These are phyloP conservation scores for Neoniphon sammara DNA, from an alignment of 2,797 vertebrate genomes.

Conservation along the genomic window DNA sequence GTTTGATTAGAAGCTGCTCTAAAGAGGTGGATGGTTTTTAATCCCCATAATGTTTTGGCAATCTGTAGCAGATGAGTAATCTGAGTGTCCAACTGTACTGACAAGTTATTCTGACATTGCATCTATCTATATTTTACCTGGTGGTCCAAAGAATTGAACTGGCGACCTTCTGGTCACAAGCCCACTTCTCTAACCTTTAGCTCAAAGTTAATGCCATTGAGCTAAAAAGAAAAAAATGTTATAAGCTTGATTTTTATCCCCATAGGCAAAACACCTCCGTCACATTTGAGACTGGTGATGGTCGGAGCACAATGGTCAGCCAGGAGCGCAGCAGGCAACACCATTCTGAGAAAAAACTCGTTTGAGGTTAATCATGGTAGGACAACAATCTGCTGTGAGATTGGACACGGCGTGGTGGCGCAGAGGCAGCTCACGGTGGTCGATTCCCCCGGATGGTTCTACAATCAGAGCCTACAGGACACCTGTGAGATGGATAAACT, in stretches of 20 bases:
- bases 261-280: conserved; percentile 37
- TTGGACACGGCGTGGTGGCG: conserved; percentile 21
- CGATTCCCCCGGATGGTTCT: conserved; percentile 53
- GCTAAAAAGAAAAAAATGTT: too few relatives aligned
- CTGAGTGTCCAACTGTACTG: too few relatives aligned
- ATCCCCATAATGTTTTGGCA: too few relatives aligned
- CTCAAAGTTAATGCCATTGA: too few relatives aligned
- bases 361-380: conserved; percentile 13
- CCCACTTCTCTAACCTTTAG: too few relatives aligned
- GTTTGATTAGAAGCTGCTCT: too few relatives aligned
- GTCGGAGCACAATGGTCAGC: conserved; percentile 43
- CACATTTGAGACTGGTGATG: conserved; percentile 47
- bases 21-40: too few relatives aligned
- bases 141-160: too few relatives aligned
- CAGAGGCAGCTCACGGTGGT: conserved; percentile 47
- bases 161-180: too few relatives aligned
- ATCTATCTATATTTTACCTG: too few relatives aligned
- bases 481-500: conserved; percentile 53
- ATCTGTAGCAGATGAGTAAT: too few relatives aligned
- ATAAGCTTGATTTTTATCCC: not conserved
- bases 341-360: conserved; percentile 39
- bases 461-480: conserved; percentile 42
- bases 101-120: too few relatives aligned
- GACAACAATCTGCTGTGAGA: conserved; percentile 29
- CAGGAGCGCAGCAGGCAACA: conserved; percentile 41